phyloP scores from a whole-genome alignment of 1,140 invertebrate species.

The Drosophila tropicalis region DNA sequence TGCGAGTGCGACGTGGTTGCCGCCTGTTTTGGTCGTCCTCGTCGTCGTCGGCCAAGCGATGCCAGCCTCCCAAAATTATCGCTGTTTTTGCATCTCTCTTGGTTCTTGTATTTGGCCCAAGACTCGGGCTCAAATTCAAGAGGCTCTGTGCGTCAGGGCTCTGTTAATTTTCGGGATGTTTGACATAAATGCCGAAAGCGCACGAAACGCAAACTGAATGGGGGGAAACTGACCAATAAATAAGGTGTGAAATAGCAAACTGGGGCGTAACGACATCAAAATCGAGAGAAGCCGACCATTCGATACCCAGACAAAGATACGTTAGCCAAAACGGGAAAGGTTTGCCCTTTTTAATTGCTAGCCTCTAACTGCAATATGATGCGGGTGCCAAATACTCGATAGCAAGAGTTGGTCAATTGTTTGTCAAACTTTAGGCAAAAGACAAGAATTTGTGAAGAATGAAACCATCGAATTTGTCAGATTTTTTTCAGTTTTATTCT shows the following conservation, averaged over 20 bases:
- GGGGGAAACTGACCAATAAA: conserved; percentile 69
- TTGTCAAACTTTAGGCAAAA: no score
- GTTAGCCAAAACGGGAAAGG: not conserved
- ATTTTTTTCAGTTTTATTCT: no score
- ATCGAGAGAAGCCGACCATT: conserved; percentile 1
- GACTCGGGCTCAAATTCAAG: not conserved
- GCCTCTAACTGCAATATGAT: not conserved
- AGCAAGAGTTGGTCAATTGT: no score
- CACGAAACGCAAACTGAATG: conserved; percentile 57
- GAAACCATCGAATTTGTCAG: no score
- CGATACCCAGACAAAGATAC: not conserved
- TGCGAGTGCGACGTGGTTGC: conserved; percentile 77
- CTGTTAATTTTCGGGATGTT: conserved; percentile 41
- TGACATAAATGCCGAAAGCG: conserved; percentile 81
- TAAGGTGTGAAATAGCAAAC: conserved; percentile 82
- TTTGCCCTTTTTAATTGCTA: conserved; percentile 47
- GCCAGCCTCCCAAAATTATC: conserved; percentile 72
- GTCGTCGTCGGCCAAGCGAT: conserved; percentile 42
- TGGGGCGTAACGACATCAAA: conserved; percentile 45
- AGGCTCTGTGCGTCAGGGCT: not conserved
- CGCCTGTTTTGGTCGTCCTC: conserved; percentile 51
- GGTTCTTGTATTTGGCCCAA: conserved; percentile 7
- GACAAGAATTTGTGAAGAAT: no score
- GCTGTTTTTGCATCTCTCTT: conserved; percentile 41
- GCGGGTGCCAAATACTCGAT: not conserved